Evolutionary conservation across 2,113 vertebrate genomes (phyloP), one percentile per base, ranked within the genome.

Genomic region (Otis tarda): DNA sequence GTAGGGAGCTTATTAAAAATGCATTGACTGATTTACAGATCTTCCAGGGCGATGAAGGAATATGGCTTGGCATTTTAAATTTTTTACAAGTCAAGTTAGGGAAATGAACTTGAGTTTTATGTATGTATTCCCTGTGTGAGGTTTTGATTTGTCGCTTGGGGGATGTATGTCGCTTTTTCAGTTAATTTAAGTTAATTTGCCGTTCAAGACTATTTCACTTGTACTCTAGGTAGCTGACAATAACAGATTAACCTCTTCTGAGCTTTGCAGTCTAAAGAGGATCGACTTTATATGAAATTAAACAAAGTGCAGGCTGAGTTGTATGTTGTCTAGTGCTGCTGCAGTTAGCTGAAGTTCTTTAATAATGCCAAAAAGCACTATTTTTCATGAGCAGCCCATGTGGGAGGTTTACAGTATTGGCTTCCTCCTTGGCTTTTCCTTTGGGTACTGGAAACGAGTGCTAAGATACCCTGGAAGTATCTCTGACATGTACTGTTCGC

Each of bases 361-460:
- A 89, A 77, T 93, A 92, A 67, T 92, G 70, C 28, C 77, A 43
- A 71, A 74, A 50, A 64, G 28, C 28, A 33, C 64, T 82, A 78
- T 89, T 97, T 83, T 88, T 63, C 18, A 6, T 23, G 33, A 75
- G 73, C 64, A 87, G 59, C 77, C 68, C 59, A 33, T 13, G 69
- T 64, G 55, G 50, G 47, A 64, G 19, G n/a, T 28, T 92, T 22
- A 30, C 60, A 37, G 23, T 60, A 12, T 83, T 53, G 52, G 91
- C 64, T 92, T 64, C 91, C 59, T 28, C 49, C 76, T 85, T 60
- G 64, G 69, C 71, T 88, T 10, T 55, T 14, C 59, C 52, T 69
- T 78, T 53, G 77, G 28, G 33, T 68, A 17, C 47, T 31, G n/a
- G 39, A n/a, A 37, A 45, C 14, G 39, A 17, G 35, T 12, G 65